Percentiles rank a stretch among this genome's conserved stretches.
Evolutionary conservation across 2,888 invertebrate species (phyloP).

Genomic region (Leptinotarsa peninsularis): DNA sequence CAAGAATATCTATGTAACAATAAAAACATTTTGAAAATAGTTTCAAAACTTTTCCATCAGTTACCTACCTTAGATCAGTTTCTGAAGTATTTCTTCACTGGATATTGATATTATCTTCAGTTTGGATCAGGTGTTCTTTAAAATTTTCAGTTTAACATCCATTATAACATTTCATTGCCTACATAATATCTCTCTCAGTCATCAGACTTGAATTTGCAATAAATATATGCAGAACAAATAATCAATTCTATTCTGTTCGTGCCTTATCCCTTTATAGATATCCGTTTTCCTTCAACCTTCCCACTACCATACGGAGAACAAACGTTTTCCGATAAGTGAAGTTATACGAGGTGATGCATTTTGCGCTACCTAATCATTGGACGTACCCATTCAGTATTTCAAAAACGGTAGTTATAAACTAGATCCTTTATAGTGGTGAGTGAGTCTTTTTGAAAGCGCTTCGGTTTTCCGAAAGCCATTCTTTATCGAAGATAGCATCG

Average conservation of each 20-base stretch:
- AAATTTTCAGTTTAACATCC: too few relatives aligned
- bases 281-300: constrained; percentile 11
- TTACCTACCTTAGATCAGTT: too few relatives aligned
- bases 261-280: constrained; percentile 11
- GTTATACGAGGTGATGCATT: constrained; percentile 21
- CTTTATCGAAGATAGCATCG: constrained; percentile 59
- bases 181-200: not conserved
- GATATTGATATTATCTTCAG: too few relatives aligned
- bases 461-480: constrained; percentile 58
- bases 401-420: constrained; percentile 34
- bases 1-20: too few relatives aligned
- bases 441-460: constrained; percentile 50
- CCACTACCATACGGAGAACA: constrained; percentile 1
- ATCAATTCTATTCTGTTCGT: constrained; percentile 1
- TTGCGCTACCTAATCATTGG: constrained; percentile 16
- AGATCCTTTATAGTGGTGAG: constrained; percentile 42
- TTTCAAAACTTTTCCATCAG: too few relatives aligned
- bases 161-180: not conserved
- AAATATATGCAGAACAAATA: constrained; percentile 7
- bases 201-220: constrained; percentile 1
- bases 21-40: too few relatives aligned
- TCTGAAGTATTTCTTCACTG: too few relatives aligned
- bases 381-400: constrained; percentile 19
- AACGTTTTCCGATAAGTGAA: constrained; percentile 16
- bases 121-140: too few relatives aligned